Evolutionary conservation across 2,888 invertebrate species (phyloP).

Genomic region (Drosophila rubida): DNA sequence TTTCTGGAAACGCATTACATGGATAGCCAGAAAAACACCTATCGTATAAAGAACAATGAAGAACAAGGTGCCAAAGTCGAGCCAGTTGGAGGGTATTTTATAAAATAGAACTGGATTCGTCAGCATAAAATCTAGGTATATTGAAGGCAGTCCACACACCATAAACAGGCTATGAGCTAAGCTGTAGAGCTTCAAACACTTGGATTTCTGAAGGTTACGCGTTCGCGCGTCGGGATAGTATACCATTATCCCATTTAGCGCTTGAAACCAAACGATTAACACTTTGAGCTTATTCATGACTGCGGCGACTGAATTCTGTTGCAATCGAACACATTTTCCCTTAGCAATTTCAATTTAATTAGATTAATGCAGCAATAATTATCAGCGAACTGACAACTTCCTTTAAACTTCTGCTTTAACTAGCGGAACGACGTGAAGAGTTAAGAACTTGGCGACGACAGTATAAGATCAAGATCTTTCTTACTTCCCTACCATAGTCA

Average conservation of each 20-base stretch:
- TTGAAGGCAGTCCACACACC: background rate
- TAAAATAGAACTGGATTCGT: background rate
- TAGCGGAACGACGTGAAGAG: background rate
- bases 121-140: background rate
- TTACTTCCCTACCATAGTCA: too few relatives aligned
- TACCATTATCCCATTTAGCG: slow-evolving; percentile 2
- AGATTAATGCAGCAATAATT: slow-evolving; percentile 1
- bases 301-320: background rate
- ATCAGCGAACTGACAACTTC: background rate
- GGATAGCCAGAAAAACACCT: background rate
- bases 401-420: background rate
- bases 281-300: slow-evolving; percentile 4
- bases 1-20: background rate
- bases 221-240: slow-evolving; percentile 4
- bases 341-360: too few relatives aligned
- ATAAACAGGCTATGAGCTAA: background rate
- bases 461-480: background rate
- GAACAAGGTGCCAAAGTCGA: background rate
- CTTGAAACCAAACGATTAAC: slow-evolving; percentile 7
- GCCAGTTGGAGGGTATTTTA: background rate
- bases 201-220: background rate
- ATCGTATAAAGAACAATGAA: background rate
- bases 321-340: background rate
- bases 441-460: background rate
- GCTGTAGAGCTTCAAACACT: slow-evolving; percentile 3